Base-by-base conservation (phyloP, 2,797 vertebrate genomes). In the Karalla daura region DNA sequence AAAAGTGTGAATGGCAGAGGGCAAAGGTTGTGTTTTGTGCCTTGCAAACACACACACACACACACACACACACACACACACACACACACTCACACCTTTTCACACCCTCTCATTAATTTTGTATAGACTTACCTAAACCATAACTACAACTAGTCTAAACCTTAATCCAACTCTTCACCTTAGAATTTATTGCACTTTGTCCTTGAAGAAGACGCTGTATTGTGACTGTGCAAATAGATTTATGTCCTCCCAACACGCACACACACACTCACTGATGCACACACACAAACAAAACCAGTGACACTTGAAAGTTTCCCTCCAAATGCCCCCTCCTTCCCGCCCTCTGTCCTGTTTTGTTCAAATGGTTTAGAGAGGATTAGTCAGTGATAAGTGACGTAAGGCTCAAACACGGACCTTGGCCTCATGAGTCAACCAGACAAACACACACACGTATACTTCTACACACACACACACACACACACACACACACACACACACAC, bases 331-430 rank as follows among this genome's bases (percentile, higher is more conserved):
- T 56, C 18, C 41, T 76, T 63, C 65, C 69, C 70, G 43, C 78
- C n/a, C 46, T 62, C 7, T 33, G 53, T 36, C 14, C 21, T 51
- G 2, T 63, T 75, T 58, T 39, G 45, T 71, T 76, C 46, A 54
- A 66, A 74, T 15, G 40, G 32, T 59, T 68, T 23, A 50, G n/a
- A 53, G 60, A 63, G 75, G 80, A 85, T 89, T 83, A 86, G 74
- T 81, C 75, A 81, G 61, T 76, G 49, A 77, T 80, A 74, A 70
- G 71, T 86, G 86, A 90, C 86, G 83, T 89, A 75, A 85, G 61
- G 58, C 79, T 65, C 43, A 76, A 80, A 84, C 49, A 63, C 43
- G 81, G 68, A 89, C 86, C 51, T 78, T 87, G 65, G 75, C 74
- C 78, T 63, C 35, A 27, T 78, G 63, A 66, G 49, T 83, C 65